These are phyloP conservation scores for Kuschelorhynchus macadamiae DNA, from an alignment of 2,888 invertebrate species.

Conservation along the genomic window DNA sequence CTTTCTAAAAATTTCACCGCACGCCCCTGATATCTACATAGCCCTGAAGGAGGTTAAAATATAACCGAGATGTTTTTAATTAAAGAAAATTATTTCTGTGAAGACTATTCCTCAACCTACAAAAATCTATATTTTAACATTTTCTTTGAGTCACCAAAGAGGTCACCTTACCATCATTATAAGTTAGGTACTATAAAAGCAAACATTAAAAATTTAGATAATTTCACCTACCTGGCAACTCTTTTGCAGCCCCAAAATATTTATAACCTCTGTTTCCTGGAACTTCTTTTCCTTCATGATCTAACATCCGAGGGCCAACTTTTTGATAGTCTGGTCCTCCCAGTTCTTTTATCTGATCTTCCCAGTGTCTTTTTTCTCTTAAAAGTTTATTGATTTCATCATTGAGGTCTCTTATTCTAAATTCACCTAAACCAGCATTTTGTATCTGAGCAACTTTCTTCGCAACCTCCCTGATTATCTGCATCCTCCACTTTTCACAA, in stretches of 20 bases:
- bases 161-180: too few species aligned
- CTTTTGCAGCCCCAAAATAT: constrained; percentile 98
- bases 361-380: constrained; percentile 98
- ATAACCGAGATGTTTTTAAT: too few species aligned
- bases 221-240: constrained; percentile 82
- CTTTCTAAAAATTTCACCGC: too few species aligned
- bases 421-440: constrained; percentile 99
- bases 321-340: constrained; percentile 96
- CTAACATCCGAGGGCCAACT: constrained; percentile 93
- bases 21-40: too few species aligned
- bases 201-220: constrained; percentile 7
- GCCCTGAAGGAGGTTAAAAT: too few species aligned
- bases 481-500: constrained; percentile 96
- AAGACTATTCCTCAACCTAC: too few species aligned
- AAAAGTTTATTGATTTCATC: constrained; percentile 99
- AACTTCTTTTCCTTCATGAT: constrained; percentile 94
- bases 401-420: constrained; percentile 96
- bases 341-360: constrained; percentile 93
- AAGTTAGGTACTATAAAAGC: too few species aligned
- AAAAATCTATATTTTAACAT: too few species aligned
- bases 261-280: constrained; percentile 98
- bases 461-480: constrained; percentile 97
- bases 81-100: too few species aligned
- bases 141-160: too few species aligned
- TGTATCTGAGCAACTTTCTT: constrained; percentile 99